A percentile compares a stretch with the other conserved stretches of the same genome.
Evolutionary conservation across 2,888 invertebrate genomes (phyloP).

Genomic region (Isoperla grammatica): DNA sequence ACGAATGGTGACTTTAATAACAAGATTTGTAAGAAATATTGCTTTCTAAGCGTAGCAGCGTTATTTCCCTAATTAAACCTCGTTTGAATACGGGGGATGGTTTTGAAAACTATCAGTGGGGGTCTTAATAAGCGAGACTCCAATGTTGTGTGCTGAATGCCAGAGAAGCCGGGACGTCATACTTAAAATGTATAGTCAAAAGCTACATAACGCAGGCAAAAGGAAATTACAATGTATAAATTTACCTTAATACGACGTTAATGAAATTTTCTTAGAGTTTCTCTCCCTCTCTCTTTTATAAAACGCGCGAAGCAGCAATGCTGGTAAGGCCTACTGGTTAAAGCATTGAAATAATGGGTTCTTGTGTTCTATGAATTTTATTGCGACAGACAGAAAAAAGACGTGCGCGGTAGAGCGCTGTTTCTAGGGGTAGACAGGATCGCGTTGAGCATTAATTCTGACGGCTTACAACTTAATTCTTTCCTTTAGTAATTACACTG

Average conservation of each 20-base stretch:
- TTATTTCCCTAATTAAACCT: constrained; percentile 14
- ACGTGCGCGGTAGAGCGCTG: constrained; percentile 1
- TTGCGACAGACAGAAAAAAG: constrained; percentile 20
- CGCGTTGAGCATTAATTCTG: constrained; percentile 25
- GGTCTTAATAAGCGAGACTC: constrained; percentile 11
- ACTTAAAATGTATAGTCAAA: constrained; percentile 26
- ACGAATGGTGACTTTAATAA: constrained; percentile 12
- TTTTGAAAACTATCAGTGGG: constrained; percentile 15
- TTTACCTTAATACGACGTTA: constrained; percentile 53
- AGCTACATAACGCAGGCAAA: constrained; percentile 21
- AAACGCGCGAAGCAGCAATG: constrained; percentile 6
- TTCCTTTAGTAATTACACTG: constrained; percentile 27
- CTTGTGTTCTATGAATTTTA: constrained; percentile 24
- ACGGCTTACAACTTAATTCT: constrained; percentile 29
- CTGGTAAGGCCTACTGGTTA: constrained; percentile 9
- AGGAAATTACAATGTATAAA: constrained; percentile 51
- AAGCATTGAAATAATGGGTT: constrained; percentile 25
- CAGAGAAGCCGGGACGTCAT: constrained; percentile 20
- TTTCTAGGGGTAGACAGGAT: constrained; percentile 10
- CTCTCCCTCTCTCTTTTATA: constrained; percentile 15
- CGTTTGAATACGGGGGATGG: constrained; percentile 16
- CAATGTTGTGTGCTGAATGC: constrained; percentile 6
- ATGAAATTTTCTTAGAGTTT: constrained; percentile 44
- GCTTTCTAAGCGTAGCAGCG: constrained; percentile 13
- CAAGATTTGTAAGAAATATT: constrained; percentile 15